A percentile compares a stretch with the other conserved stretches of the same genome.
Conservation (phyloP, 2,797 vertebrate genomes). For the Enteromius viviparus region DNA sequence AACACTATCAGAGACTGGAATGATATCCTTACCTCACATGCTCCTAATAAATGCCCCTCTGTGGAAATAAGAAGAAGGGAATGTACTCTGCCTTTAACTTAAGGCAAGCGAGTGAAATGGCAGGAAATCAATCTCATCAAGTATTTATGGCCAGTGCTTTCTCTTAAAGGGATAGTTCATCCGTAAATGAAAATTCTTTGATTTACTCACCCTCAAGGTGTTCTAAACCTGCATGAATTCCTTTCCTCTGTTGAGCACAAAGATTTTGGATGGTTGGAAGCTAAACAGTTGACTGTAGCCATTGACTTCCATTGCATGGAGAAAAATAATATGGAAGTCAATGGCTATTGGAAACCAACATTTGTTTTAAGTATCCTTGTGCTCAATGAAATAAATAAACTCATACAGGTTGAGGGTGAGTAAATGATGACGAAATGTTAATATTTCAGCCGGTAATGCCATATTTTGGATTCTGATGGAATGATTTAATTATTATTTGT, state of each 20-base stretch:
- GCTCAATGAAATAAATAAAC: background rate
- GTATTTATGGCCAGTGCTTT: too few species aligned
- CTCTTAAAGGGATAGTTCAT: background rate
- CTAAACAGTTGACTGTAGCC: background rate
- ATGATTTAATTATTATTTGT: background rate
- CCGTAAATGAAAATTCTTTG: background rate
- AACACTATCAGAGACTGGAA: conserved; percentile 71
- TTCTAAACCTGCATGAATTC: background rate
- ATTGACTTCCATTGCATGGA: background rate
- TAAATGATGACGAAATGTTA: background rate
- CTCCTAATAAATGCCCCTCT: conserved; percentile 81
- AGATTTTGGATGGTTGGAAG: background rate
- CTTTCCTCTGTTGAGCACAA: background rate
- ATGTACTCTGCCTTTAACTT: conserved; percentile 25
- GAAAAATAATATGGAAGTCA: background rate
- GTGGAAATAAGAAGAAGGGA: conserved; percentile 8
- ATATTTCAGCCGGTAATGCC: background rate
- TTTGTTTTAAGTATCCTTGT: background rate
- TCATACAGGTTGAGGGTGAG: background rate
- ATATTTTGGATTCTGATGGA: background rate
- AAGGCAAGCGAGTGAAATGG: background rate
- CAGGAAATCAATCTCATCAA: background rate
- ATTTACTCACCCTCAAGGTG: background rate
- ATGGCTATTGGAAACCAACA: background rate
- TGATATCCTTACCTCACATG: conserved; percentile 60